Evolutionary conservation across 2,888 invertebrate species (phyloP), one percentile per base, ranked within the genome.

Genomic region (Sphaerophoria rueppellii): DNA sequence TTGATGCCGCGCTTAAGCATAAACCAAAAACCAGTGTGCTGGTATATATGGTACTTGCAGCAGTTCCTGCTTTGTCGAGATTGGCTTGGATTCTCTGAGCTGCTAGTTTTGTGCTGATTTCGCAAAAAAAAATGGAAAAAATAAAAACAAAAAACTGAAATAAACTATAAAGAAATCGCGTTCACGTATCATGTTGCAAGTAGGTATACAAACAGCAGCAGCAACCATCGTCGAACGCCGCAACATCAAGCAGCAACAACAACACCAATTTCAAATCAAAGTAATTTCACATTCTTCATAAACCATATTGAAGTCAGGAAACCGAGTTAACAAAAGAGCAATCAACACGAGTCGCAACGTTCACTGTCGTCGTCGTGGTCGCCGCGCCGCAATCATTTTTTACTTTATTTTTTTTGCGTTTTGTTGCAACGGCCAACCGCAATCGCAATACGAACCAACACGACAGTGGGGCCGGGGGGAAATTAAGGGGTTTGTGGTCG

Each of bases 141-240:
- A 72, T 43, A 70, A 78, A 43, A 61, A 58, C 65, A 63, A 72
- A n/a, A 14, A 12, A 35, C 58, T 63, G 9, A 76, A 58, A 54
- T 34, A 55, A 70, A 54, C 52, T 57, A 48, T 48, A 50, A 73
- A 85, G 85, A 76, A 85, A 85, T 85, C 85, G 85, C 80, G 80
- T 85, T 70, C 76, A 85, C 80, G 85, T 80, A 85, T 85, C 85
- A 76, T 76, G 80, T 85, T 85, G 85, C 80, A 85, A 76, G 72
- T 80, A 24, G 24, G 24, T 24, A 24, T 24, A 79, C 37, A 37
- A 37, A 35, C 72, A 54, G 50, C 65, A 73, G 24, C 37, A 9
- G 11, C 65, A 65, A 6, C 5, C n/a, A 2, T 24, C 24, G 24
- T 24, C 24, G 24, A 2, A 2, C 24, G 24, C 24, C 24, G 24